Conservation (phyloP, 1,140 invertebrate species). For the Bombus affinis region DNA sequence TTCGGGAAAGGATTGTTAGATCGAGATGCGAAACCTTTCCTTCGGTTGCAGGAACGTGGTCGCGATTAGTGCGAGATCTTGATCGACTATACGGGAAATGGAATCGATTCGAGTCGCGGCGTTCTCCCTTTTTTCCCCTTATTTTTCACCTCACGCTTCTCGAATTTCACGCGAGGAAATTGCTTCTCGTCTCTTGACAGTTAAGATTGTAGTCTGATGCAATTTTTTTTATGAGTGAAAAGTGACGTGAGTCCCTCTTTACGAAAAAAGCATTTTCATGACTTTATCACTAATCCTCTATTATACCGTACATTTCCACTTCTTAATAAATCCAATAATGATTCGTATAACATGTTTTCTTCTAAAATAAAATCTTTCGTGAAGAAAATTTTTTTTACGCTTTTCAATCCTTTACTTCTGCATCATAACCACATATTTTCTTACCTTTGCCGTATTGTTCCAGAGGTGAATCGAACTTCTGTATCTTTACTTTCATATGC, state of each 20-base stretch:
- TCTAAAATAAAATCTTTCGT: not conserved
- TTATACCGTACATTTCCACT: not conserved
- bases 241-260: too few relatives aligned
- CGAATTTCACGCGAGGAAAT: not conserved
- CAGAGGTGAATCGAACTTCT: not conserved
- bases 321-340: not conserved
- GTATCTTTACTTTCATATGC: not conserved
- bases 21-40: not conserved
- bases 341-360: not conserved
- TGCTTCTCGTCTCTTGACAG: not conserved
- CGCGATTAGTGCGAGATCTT: constrained; percentile 5
- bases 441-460: not conserved
- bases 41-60: not conserved
- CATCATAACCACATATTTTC: too few relatives aligned
- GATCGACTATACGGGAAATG: constrained; percentile 8
- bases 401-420: too few relatives aligned
- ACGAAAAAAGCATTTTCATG: too few relatives aligned
- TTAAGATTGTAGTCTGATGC: not conserved
- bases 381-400: not conserved
- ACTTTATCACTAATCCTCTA: not conserved
- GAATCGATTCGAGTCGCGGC: not conserved
- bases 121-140: not conserved
- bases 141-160: not conserved
- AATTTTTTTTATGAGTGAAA: not conserved
- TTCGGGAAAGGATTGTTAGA: not conserved